Evolutionary conservation across 1,140 invertebrate genomes (phyloP).

Genomic region (Brachionus paranguensis): DNA sequence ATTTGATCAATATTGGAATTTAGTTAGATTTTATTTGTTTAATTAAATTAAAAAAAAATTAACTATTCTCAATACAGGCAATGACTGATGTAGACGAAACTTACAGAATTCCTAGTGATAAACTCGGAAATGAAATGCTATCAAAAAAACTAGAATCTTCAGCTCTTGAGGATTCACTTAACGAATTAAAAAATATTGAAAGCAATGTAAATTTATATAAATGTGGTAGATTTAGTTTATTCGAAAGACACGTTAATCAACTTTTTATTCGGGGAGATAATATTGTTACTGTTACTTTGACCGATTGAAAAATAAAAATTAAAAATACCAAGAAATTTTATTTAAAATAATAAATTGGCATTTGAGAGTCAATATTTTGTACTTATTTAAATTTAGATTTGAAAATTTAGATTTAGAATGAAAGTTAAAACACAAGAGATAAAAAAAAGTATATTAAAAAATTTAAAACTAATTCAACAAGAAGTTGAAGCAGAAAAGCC

Average conservation of each 20-base stretch:
- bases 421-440: conserved; percentile 40
- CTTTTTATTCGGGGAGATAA: conserved; percentile 77
- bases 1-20: conserved; percentile 91
- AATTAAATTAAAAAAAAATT: neutral
- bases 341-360: neutral
- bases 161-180: neutral
- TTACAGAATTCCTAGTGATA: conserved; percentile 54
- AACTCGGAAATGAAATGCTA: conserved; percentile 30
- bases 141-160: neutral
- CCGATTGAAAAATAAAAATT: conserved; percentile 28
- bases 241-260: conserved; percentile 67
- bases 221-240: conserved; percentile 54
- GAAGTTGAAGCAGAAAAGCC: neutral
- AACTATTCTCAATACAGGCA: conserved; percentile 54
- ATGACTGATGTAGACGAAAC: conserved; percentile 77
- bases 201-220: conserved; percentile 14
- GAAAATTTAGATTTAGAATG: neutral
- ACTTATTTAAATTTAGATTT: neutral
- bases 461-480: conserved; percentile 28
- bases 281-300: conserved; percentile 61
- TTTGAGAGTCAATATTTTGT: neutral
- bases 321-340: neutral
- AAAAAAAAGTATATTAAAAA: conserved; percentile 26
- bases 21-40: conserved; percentile 54
- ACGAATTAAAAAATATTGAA: conserved; percentile 9